Evolutionary conservation across 2,888 invertebrate genomes (phyloP), one percentile per base, ranked within the genome.

Genomic region (Danaus chrysippus): DNA sequence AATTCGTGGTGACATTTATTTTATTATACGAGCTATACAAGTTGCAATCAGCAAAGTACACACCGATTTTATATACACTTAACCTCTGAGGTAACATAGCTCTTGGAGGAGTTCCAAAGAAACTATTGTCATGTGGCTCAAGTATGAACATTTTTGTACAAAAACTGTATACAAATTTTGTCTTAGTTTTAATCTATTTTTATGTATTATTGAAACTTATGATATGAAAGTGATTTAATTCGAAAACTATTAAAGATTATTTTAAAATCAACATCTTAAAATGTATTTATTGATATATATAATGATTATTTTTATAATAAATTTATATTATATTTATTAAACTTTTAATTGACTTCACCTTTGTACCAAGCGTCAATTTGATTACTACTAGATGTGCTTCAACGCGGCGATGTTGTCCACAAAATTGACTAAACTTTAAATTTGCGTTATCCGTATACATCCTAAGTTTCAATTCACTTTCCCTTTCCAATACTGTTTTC

Each of bases 31-130:
- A 58, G 67, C 66, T 69, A 68, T 78, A 76, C 69, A 69, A 73
- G 75, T 75, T 71, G 82, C 84, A 86, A 86, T 86, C 87, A 86
- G 83, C 81, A 79, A 82, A 78, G 82, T 81, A 85, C 83, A 86
- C 82, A 82, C 69, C 80, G 70, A 83, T 83, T 82, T 82, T 82
- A 82, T 84, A 81, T 79, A 81, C 75, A 76, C 81, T 82, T 82
- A 81, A 83, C 82, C 78, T 79, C 79, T 74, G 79, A 83, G 83
- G 83, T 82, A 81, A 80, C 77, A 73, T 75, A 72, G 77, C 76
- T 76, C 77, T 86, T 87, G 87, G 87, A 83, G 73, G 66, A 65
- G 66, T 74, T 83, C 87, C 87, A 87, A 82, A 76, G 76, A 73
- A 74, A 76, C 73, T 73, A 64, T 68, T 62, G 59, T 65, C 42